Base-by-base conservation (phyloP, 2,113 vertebrate genomes). In the Nansenia antarctica region DNA sequence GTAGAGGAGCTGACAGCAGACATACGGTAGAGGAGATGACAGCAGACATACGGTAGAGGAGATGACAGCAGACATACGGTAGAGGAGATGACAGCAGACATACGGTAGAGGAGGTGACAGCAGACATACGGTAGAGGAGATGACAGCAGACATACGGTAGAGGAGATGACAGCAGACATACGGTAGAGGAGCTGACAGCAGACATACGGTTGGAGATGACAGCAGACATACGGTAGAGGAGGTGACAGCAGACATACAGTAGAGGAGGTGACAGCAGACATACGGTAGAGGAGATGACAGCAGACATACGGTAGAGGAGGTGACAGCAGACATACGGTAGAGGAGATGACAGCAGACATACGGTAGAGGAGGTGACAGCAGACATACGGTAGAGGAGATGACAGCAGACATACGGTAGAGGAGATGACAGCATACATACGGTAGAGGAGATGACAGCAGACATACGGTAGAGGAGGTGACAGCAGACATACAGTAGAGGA, bases 181-280 rank as follows among this genome's bases (percentile, higher is more conserved):
- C 5, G n/a, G 45, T 49, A 49, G 20, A 49, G 45, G 18, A 9
- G 45, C 18, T 49, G 45, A 49, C 45, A 49, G 45, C 45, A 49
- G 45, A 49, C n/a, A n/a, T n/a, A n/a, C n/a, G n/a, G n/a, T n/a
- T n/a, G n/a, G n/a, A n/a, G n/a, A n/a, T n/a, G n/a, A n/a, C n/a
- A n/a, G n/a, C n/a, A n/a, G n/a, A n/a, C n/a, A n/a, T n/a, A n/a
- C 5, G n/a, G 45, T 49, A 49, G 20, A 49, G 45, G 18, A 9
- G 45, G 45, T 49, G 45, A 49, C 45, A 49, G 45, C 45, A 49
- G 45, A 49, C n/a, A n/a, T n/a, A n/a, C n/a, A n/a, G n/a, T n/a
- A n/a, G n/a, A n/a, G n/a, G n/a, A n/a, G n/a, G n/a, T n/a, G n/a
- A n/a, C n/a, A n/a, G n/a, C n/a, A n/a, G n/a, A n/a, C n/a, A n/a